phyloP scores from a whole-genome alignment of 2,888 invertebrate species.

The Mesorhabditis belari region DNA sequence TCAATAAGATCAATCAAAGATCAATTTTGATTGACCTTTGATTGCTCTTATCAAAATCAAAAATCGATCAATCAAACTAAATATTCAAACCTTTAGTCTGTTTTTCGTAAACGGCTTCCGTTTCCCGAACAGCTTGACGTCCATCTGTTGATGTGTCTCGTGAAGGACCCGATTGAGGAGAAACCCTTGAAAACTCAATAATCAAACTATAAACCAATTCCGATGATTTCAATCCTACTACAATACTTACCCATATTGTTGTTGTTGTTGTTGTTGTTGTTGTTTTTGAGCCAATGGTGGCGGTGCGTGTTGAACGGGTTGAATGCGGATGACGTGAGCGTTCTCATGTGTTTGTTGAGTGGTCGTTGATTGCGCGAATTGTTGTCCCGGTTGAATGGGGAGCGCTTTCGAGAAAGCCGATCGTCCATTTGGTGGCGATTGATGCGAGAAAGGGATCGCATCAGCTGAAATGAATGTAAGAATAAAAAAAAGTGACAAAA shows the following conservation, averaged over 20 bases:
- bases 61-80: not conserved
- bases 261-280: too few relatives aligned
- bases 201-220: too few relatives aligned
- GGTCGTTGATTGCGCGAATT: not conserved
- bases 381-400: too few relatives aligned
- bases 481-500: too few relatives aligned
- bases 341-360: not conserved
- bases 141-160: slow-evolving; percentile 11
- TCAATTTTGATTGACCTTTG: not conserved
- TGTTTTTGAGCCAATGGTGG: too few relatives aligned
- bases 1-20: not conserved
- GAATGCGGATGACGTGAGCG: not conserved
- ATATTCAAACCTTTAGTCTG: not conserved
- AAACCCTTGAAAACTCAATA: too few relatives aligned
- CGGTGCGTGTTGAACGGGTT: too few relatives aligned
- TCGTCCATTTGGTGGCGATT: not conserved
- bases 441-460: not conserved
- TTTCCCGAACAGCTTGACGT: slow-evolving; percentile 20
- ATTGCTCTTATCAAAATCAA: not conserved
- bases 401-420: not conserved
- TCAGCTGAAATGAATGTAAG: not conserved
- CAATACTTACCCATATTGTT: too few relatives aligned
- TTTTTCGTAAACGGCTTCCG: slow-evolving; percentile 22
- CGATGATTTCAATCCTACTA: too few relatives aligned
- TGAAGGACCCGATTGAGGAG: too few relatives aligned